phyloP scores from a whole-genome alignment of 2,113 vertebrate genomes.

The Hyperopisus bebe region DNA sequence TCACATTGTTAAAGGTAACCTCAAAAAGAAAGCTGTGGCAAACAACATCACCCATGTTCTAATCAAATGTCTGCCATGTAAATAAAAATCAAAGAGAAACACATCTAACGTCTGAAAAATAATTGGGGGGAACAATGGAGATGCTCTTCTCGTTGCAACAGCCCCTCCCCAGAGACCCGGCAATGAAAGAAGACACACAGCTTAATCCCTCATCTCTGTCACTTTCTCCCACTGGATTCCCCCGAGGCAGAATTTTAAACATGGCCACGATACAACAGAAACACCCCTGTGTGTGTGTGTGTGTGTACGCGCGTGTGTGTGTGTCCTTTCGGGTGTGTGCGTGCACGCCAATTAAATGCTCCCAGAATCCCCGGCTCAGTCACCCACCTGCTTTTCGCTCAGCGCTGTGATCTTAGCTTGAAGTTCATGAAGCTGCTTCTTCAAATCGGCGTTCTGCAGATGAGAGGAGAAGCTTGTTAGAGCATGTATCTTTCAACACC shows the following conservation, averaged over 20 bases:
- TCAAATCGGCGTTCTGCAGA: conserved; percentile 83
- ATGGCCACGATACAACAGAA: neutral
- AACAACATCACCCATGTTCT: neutral
- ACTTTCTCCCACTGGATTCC: neutral
- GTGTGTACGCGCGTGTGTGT: neutral
- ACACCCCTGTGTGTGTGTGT: neutral
- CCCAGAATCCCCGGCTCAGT: neutral
- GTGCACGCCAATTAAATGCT: neutral
- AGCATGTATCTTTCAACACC: neutral
- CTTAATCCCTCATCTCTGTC: neutral
- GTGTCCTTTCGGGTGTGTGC: neutral
- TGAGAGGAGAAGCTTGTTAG: conserved; percentile 36
- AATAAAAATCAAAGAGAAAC: neutral
- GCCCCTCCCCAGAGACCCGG: neutral
- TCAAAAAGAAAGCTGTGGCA: neutral
- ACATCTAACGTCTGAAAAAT: neutral
- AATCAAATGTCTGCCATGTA: neutral
- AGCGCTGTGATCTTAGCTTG: conserved; percentile 89
- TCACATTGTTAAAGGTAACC: neutral
- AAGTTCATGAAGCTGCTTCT: conserved; percentile 88
- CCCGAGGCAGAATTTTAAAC: neutral
- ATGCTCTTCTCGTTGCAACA: neutral
- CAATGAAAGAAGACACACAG: neutral
- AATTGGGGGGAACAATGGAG: neutral
- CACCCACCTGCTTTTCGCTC: conserved; percentile 81